phyloP scores from a whole-genome alignment of 2,797 vertebrate species.

The Sphaeramia orbicularis region DNA sequence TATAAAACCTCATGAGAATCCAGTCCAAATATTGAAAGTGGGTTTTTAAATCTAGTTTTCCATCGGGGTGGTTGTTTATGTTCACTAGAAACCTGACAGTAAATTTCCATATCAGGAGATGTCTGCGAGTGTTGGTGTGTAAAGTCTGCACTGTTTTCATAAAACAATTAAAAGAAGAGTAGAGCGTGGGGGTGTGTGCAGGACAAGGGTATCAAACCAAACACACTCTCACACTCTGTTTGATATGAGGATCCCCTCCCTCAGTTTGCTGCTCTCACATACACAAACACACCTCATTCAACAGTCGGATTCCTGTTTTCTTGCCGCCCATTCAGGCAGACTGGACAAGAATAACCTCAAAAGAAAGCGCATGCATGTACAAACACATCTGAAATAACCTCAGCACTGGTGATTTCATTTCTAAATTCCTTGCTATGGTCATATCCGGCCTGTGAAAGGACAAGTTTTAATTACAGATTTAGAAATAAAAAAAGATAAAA shows the following conservation, averaged over 20 bases:
- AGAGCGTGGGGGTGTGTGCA: slow-evolving; percentile 15
- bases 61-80: slow-evolving; percentile 50
- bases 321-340: slow-evolving; percentile 69
- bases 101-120: slow-evolving; percentile 31
- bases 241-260: slow-evolving; percentile 24
- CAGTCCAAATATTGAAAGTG: slow-evolving; percentile 52
- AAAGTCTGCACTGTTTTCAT: slow-evolving; percentile 12
- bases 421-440: neutral
- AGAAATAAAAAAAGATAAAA: neutral
- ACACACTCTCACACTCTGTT: slow-evolving; percentile 18
- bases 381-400: slow-evolving; percentile 4
- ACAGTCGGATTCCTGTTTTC: slow-evolving; percentile 70
- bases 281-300: slow-evolving; percentile 62
- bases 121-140: neutral
- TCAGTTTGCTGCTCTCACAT: slow-evolving; percentile 20
- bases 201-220: slow-evolving; percentile 28
- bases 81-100: slow-evolving; percentile 22
- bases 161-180: slow-evolving; percentile 16
- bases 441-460: too few species aligned
- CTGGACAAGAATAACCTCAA: slow-evolving; percentile 55
- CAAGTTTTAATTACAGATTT: too few species aligned
- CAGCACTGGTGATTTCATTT: neutral
- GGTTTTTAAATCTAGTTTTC: slow-evolving; percentile 48
- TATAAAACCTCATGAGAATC: slow-evolving; percentile 34
- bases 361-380: slow-evolving; percentile 37